These are phyloP conservation scores for Smithornis capensis DNA, from an alignment of 2,113 vertebrate genomes.

Conservation along the genomic window DNA sequence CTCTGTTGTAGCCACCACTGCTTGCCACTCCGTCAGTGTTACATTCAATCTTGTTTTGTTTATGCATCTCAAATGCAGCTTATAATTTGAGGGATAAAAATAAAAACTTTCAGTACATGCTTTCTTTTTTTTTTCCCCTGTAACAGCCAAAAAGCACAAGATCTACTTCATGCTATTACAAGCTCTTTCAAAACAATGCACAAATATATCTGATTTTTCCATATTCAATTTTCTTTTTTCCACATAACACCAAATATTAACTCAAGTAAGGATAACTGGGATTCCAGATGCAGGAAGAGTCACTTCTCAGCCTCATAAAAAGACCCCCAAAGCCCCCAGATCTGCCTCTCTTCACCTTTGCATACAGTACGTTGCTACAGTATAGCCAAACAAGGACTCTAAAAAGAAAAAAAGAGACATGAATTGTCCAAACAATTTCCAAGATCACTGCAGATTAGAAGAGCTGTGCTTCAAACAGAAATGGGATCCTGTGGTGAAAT, in stretches of 20 bases:
- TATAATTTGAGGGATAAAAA: constrained; percentile 67
- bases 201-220: not conserved
- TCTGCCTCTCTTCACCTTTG: not conserved
- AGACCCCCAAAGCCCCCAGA: not conserved
- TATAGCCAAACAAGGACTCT: not conserved
- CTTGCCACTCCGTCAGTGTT: not conserved
- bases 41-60: not conserved
- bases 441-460: not conserved
- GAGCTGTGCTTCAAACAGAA: not conserved
- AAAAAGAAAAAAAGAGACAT: not conserved
- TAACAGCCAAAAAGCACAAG: not conserved
- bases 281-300: not conserved
- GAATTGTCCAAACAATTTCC: not conserved
- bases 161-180: not conserved
- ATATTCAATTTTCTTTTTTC: not conserved
- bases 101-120: constrained; percentile 3
- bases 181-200: not conserved
- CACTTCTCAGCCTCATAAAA: not conserved
- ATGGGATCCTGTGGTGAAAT: not conserved
- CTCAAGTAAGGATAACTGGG: not conserved
- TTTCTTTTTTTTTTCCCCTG: not conserved
- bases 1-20: not conserved
- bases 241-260: not conserved
- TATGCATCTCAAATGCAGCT: constrained; percentile 34
- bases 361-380: not conserved